phyloP scores from a whole-genome alignment of 2,888 invertebrate species.

The Diabrotica balteata region DNA sequence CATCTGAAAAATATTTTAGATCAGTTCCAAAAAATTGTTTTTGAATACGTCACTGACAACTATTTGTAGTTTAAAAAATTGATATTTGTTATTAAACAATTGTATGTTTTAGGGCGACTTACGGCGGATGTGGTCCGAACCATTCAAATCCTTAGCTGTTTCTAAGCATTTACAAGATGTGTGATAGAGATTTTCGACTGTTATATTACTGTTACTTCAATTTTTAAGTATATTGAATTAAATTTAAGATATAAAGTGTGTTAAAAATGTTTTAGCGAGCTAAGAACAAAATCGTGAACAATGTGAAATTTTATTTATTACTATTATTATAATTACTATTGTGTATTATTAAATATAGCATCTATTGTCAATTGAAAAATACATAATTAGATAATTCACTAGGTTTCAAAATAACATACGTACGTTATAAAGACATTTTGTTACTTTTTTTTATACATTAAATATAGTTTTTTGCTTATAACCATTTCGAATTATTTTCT shows the following conservation, averaged over 20 bases:
- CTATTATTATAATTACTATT: conserved; percentile 20
- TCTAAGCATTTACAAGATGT: conserved; percentile 81
- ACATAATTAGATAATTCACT: conserved; percentile 25
- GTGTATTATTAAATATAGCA: conserved; percentile 37
- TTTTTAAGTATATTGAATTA: conserved; percentile 29
- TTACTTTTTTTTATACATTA: conserved; percentile 29
- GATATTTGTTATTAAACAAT: no score
- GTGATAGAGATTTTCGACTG: conserved; percentile 63
- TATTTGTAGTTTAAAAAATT: no score
- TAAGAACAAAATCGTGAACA: conserved; percentile 34
- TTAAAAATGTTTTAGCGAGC: conserved; percentile 38
- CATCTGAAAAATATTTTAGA: no score
- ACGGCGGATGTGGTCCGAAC: conserved; percentile 97
- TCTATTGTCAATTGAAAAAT: conserved; percentile 43
- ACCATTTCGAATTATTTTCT: conserved; percentile 9
- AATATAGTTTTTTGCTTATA: conserved; percentile 30
- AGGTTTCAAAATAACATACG: conserved; percentile 12
- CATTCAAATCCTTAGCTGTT: conserved; percentile 83
- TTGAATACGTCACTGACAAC: no score
- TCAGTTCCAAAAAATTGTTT: no score
- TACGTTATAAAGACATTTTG: conserved; percentile 25
- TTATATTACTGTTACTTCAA: conserved; percentile 39
- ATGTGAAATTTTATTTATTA: conserved; percentile 39
- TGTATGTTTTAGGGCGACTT: conserved; percentile 82
- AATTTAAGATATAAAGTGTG: conserved; percentile 42